phyloP scores from a whole-genome alignment of 2,888 invertebrate genomes.

The Acanthoscelides obtectus region DNA sequence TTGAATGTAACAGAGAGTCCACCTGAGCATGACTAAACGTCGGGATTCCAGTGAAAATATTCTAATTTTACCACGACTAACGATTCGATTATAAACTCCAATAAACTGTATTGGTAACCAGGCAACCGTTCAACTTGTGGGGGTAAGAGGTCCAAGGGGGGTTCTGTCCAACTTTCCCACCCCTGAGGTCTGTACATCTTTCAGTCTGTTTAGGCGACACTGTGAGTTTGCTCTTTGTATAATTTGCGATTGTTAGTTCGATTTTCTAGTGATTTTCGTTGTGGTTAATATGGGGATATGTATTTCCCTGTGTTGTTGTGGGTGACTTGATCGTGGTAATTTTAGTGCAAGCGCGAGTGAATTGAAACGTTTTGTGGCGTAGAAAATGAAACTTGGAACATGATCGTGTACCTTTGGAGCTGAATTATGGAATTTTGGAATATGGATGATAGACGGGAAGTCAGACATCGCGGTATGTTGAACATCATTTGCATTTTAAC shows the following conservation, averaged over 20 bases:
- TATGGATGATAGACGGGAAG: constrained; percentile 43
- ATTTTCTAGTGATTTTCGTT: not conserved
- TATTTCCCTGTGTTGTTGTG: not conserved
- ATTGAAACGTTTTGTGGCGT: not conserved
- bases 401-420: constrained; percentile 16
- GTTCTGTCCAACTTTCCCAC: not conserved
- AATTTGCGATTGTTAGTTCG: not conserved
- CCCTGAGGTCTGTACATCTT: not conserved
- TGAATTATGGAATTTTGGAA: constrained; percentile 46
- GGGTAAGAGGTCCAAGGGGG: constrained; percentile 12
- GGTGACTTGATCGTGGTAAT: not conserved
- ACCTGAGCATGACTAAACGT: not conserved
- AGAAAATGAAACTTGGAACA: constrained; percentile 7
- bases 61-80: constrained; percentile 19
- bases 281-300: not conserved
- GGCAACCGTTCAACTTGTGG: constrained; percentile 14
- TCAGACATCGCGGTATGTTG: constrained; percentile 31
- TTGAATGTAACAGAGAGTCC: not conserved
- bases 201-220: not conserved
- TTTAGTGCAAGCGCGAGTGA: not conserved
- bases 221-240: not conserved
- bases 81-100: constrained; percentile 3
- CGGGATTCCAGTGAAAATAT: constrained; percentile 13
- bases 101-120: constrained; percentile 14
- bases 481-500: not conserved